Base-by-base conservation (phyloP, 2,113 vertebrate species). In the Puntigrus tetrazona region DNA sequence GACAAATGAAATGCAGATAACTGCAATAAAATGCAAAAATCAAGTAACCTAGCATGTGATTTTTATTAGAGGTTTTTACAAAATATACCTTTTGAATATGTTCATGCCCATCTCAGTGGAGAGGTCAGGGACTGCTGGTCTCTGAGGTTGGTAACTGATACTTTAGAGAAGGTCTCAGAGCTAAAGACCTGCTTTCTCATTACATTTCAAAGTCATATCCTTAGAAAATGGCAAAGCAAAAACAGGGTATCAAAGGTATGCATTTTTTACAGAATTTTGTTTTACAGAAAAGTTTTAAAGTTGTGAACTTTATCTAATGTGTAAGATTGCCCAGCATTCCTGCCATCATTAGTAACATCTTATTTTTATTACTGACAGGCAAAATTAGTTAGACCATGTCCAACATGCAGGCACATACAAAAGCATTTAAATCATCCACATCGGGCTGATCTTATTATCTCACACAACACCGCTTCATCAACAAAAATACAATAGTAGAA, bases 141-240 rank as follows among this genome's bases (percentile, higher is more conserved):
- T 96, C 11, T 95, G 10, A 99, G 93, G 90, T 97, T 99, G 43
- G 97, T 97, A 88, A 98, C 55, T 1, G 98, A 99, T 84, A 98
- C 95, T 79, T 96, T 99, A 16, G 97, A 94, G 91, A 99, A 98
- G 0, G 96, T 96, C 88, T 99, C 98, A 0, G 96, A 89, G 84
- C 97, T 98, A 99, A 92, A 20, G 96, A 97, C 84, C 97, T 98
- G 41, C 94, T 96, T 55, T 99, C 89, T 99, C 98, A 0, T 99
- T 98, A 90, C 96, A 97, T 86, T 98, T 99, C 92, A 97, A 88
- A 61, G 96, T 99, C 91, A 99, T 96, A 88, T 99, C 98, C 98
- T 99, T n/a, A 50, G 4, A 47, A 75, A 63, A 20, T 34, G 9
- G 34, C 4, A 20, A 77, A 4, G 72, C 41, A 41, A 31, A 27